Conservation (phyloP, 1,140 invertebrate species). For the Drosophila guanche region DNA sequence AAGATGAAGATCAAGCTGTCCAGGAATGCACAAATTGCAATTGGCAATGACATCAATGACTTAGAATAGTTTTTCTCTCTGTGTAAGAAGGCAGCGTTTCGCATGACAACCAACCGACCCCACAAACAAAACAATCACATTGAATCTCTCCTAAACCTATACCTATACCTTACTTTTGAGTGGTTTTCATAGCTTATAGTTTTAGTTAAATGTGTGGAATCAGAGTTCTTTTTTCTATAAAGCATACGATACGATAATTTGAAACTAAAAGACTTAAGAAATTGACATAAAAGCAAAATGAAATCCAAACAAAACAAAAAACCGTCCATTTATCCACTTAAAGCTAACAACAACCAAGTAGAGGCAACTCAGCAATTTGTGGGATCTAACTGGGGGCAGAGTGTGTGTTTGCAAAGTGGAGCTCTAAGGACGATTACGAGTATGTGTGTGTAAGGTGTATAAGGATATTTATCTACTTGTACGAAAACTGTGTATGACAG, state of each 20-base stretch:
- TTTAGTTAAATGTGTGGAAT: slow-evolving; percentile 15
- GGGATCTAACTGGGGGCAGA: slow-evolving; percentile 37
- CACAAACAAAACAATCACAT: slow-evolving; percentile 45
- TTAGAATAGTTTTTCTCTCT: slow-evolving; percentile 23
- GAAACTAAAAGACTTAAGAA: slow-evolving; percentile 73
- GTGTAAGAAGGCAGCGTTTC: slow-evolving; percentile 18
- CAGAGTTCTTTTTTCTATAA: slow-evolving; percentile 38
- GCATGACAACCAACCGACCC: slow-evolving; percentile 28
- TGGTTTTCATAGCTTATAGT: slow-evolving; percentile 41
- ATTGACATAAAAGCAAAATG: slow-evolving; percentile 66
- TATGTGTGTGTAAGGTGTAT: slow-evolving; percentile 41
- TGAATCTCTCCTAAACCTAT: slow-evolving; percentile 33
- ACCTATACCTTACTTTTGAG: slow-evolving; percentile 22
- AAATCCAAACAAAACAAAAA: slow-evolving; percentile 58
- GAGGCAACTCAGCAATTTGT: slow-evolving; percentile 61
- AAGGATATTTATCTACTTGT: slow-evolving; percentile 37
- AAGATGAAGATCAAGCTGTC: slow-evolving; percentile 46
- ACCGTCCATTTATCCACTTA: slow-evolving; percentile 77
- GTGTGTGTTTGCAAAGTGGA: slow-evolving; percentile 33
- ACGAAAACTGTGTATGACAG: slow-evolving; percentile 59
- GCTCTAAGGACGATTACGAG: slow-evolving; percentile 10
- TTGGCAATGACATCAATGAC: slow-evolving; percentile 26
- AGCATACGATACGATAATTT: slow-evolving; percentile 73
- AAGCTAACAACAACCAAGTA: slow-evolving; percentile 48
- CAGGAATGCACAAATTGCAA: slow-evolving; percentile 62